Evolutionary conservation across 2,888 invertebrate species (phyloP), one percentile per base, ranked within the genome.

Genomic region (Embidobia sp.): DNA sequence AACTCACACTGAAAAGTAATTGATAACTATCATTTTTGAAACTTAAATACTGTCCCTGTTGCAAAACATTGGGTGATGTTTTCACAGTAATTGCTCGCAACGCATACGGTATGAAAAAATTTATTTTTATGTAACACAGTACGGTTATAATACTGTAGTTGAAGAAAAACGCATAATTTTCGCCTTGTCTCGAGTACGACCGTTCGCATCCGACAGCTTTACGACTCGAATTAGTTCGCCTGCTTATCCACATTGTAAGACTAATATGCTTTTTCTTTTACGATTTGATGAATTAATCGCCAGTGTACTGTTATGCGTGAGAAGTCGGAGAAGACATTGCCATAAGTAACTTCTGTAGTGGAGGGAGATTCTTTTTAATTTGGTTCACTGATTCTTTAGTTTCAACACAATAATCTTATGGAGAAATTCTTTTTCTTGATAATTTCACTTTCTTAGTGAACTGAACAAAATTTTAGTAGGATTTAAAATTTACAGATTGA

Each of bases 231-330:
- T 18, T 35, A 35, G 6, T 35, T 35, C 8, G 22, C 22, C 13
- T 33, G 33, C 22, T 44, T 11, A 22, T 44, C 42, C 18, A 18
- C 31, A 31, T 10, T 31, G 48, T 18, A 31, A 1, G 35, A 51
- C 5, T 51, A 18, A 13, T 51, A 35, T 33, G 22, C 35, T 33
- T 35, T 51, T 19, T 51, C 46, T 46, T 46, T 46, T 46, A 46
- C 27, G 35, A 51, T 33, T 35, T 35, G 35, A 51, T 35, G 35
- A 10, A 35, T 49, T 49, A 49, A 49, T 33, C 33, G 31, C 49
- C 7, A 1, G 49, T 49, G n/a, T n/a, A 33, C 49, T 33, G 49
- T 49, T 49, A 49, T 10, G 7, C 18, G 31, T 10, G 31, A 5
- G 6, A 31, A 31, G 8, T 26, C 13, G 46, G 13, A 13, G 22